Conservation (phyloP, 2,113 vertebrate species). For the Cavia aperea region DNA sequence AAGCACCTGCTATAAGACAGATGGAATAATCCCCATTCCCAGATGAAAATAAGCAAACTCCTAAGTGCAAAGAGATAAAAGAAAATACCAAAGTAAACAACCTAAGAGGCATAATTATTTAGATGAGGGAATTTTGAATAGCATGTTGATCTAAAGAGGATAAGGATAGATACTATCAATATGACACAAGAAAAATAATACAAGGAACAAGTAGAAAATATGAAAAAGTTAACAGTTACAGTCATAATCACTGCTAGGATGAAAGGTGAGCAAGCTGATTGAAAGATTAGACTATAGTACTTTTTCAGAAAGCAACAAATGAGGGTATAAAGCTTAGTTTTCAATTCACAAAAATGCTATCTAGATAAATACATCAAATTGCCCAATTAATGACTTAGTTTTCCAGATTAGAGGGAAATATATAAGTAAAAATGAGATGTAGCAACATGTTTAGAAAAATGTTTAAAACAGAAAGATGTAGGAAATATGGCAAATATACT, state of each 20-base stretch:
- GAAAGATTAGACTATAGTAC: not conserved
- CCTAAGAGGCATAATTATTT: not conserved
- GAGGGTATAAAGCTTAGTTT: not conserved
- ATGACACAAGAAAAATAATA: not conserved
- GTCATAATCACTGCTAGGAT: not conserved
- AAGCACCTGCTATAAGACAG: not conserved
- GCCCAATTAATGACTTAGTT: not conserved
- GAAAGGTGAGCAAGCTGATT: not conserved
- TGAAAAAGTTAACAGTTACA: not conserved
- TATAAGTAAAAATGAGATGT: not conserved
- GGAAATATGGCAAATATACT: not conserved
- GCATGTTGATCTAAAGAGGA: not conserved
- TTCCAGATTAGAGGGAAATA: not conserved
- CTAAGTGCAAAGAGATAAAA: not conserved
- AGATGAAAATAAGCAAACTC: not conserved
- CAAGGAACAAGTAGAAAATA: not conserved
- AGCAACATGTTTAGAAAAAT: not conserved
- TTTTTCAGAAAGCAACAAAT: not conserved
- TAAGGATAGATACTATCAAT: not conserved
- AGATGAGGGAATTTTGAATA: not conserved
- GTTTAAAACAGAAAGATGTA: not conserved
- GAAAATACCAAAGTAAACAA: not conserved
- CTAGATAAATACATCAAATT: not conserved
- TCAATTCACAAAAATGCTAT: not conserved
- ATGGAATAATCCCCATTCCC: not conserved